Evolutionary conservation across 2,888 invertebrate genomes (phyloP).

Genomic region (Mellilla xanthometata): DNA sequence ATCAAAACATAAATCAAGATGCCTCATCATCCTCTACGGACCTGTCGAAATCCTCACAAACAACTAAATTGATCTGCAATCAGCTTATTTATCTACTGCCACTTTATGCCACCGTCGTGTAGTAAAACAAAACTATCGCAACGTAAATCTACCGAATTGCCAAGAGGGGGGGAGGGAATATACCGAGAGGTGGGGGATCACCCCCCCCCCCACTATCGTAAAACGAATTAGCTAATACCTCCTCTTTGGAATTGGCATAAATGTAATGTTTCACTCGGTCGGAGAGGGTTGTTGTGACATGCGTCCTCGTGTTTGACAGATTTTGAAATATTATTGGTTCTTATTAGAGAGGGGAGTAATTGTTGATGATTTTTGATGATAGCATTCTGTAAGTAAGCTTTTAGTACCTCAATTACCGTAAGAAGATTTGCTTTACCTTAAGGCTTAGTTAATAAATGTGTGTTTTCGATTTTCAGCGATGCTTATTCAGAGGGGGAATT

Average conservation of each 20-base stretch:
- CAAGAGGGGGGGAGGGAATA: slow-evolving; percentile 19
- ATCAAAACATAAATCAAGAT: no score
- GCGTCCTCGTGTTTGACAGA: slow-evolving; percentile 19
- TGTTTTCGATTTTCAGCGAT: no score
- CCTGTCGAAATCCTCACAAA: slow-evolving; percentile 23
- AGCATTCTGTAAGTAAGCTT: no score
- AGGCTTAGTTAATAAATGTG: no score
- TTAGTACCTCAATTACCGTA: no score
- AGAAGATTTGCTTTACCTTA: no score
- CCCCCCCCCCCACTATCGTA: slow-evolving; percentile 24
- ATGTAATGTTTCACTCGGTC: slow-evolving; percentile 31
- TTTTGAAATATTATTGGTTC: slow-evolving; percentile 9
- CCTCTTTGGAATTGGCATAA: slow-evolving; percentile 33
- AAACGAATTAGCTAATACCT: slow-evolving; percentile 42
- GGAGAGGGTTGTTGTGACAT: slow-evolving; percentile 22
- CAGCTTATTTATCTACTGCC: slow-evolving; percentile 24
- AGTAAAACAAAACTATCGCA: slow-evolving; percentile 38
- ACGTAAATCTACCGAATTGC: slow-evolving; percentile 37
- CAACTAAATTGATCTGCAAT: slow-evolving; percentile 31
- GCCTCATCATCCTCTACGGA: not conserved
- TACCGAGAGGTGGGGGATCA: not conserved
- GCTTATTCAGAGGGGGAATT: no score
- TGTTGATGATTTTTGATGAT: slow-evolving; percentile 1
- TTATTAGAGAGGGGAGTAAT: slow-evolving; percentile 6
- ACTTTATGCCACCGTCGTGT: slow-evolving; percentile 22